Base-by-base conservation (phyloP, 1,140 invertebrate species). In the Achatina immaculata region DNA sequence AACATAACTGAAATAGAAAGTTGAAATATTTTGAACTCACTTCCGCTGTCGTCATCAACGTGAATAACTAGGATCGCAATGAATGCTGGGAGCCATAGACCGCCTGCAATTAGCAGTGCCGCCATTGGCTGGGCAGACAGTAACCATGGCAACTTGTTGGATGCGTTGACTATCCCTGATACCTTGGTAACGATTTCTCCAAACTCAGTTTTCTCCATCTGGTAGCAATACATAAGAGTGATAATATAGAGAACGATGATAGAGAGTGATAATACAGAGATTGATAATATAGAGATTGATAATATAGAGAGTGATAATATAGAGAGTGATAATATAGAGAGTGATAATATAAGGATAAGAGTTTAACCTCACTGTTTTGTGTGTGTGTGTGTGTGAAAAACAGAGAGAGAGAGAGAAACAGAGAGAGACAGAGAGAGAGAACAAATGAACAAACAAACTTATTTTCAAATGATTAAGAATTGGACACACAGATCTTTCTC, bases 81-180 rank as follows among this genome's bases (percentile, higher is more conserved):
- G 73, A 83, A 83, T 34, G 82, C 82, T 1, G 78, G 82, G 21
- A 80, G 65, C 78, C 78, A 80, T 24, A 83, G 74, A 19, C 62
- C 75, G 16, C 69, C 77, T 9, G 75, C 81, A 19, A 79, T 58
- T 16, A 83, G 34, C 34, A 83, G 72, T 1, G 58, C 78, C 48
- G 69, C 36, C 78, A 80, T 36, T 14, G 82, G 82, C 73, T 77
- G 82, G 6, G 78, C 78, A 40, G 78, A 83, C 65, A 83, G 78
- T 48, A 83, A 74, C 82, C 82, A 83, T 42, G 82, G 82, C 51
- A 83, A 55, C 51, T 80, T 80, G 82, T 83, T 83, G 62, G 72
- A 55, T 7, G 78, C 82, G 38, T 51, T 45, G 51, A 83, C 38
- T 28, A 83, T 79, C 9, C 71, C 78, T 31, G 82, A 83, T 24